Base-by-base conservation (phyloP, 2,113 vertebrate species). In the Sorex araneus region DNA sequence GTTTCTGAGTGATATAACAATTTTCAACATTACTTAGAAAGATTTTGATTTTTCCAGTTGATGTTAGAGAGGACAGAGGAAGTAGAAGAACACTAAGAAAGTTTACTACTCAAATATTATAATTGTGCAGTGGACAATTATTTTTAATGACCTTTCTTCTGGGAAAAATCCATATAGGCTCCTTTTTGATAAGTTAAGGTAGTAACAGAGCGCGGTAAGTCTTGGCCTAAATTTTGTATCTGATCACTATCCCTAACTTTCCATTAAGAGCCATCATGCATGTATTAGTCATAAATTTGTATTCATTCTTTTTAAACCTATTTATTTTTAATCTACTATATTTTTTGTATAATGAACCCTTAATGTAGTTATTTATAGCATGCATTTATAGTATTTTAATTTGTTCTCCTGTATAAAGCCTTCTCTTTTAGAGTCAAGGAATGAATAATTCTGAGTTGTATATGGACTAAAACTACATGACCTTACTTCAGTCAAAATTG, bases 391-490 rank as follows among this genome's bases (percentile, higher is more conserved):
- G 3, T 91, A 6, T 28, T 96, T 88, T 81, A 81, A 92, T 89
- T 93, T 85, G 15, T 90, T 90, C 32, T 93, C 30, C 30, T 64
- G 84, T 90, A 34, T 80, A 85, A 90, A 93, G 45, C 70, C 36
- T 47, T 95, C 91, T 88, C 50, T 92, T 93, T 74, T 81, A 87
- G 83, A 84, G 89, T 91, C 77, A 94, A 94, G n/a, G 57, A 70
- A 74, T 91, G 23, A 67, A 87, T 23, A 87, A 82, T 93, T 92
- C 23, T 32, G 8, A 75, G 81, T 64, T 84, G 0, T 47, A 54
- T 60, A 57, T 77, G 57, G 43, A 92, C 63, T 83, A 70, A 95
- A 92, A 92, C 67, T 78, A 18, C 8, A 19, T 32, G 23, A 6
- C 4, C 40, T 89, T 94, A 87, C 95, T 92, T 93, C 67, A 87